Percentiles rank a stretch among this genome's conserved stretches.
Conservation (phyloP, 1,140 invertebrate genomes). For the Pseudomyrmex flavicornis region DNA sequence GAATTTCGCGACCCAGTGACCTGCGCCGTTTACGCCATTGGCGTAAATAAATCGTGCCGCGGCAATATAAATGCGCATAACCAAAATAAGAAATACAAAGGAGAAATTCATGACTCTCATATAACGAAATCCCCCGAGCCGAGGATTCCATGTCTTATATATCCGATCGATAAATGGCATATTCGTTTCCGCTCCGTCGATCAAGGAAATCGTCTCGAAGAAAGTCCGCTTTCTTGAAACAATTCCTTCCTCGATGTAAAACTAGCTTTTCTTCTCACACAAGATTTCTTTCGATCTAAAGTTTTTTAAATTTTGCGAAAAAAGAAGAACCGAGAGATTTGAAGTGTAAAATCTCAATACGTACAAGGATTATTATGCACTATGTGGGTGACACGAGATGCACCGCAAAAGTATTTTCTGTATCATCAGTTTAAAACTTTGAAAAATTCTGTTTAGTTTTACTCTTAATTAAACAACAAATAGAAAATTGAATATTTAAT, state of each 20-base stretch:
- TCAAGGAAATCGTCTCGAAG: conserved; percentile 30
- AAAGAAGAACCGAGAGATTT: background rate
- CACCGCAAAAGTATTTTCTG: background rate
- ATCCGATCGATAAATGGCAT: conserved; percentile 27
- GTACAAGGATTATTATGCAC: background rate
- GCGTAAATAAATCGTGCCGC: conserved; percentile 48
- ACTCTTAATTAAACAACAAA: too few species aligned
- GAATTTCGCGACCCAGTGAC: conserved; percentile 54
- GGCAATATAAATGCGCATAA: conserved; percentile 45
- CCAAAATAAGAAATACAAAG: conserved; percentile 38
- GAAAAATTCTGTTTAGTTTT: too few species aligned
- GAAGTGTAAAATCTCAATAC: conserved; percentile 5
- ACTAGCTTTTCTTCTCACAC: background rate
- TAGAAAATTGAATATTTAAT: too few species aligned
- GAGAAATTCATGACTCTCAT: conserved; percentile 40
- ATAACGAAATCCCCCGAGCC: background rate
- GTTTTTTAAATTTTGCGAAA: conserved; percentile 35
- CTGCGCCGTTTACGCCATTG: conserved; percentile 33
- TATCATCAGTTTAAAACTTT: too few species aligned
- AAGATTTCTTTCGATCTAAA: conserved; percentile 11
- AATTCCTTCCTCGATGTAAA: conserved; percentile 26
- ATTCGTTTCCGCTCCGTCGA: conserved; percentile 37
- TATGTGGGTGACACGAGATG: too few species aligned
- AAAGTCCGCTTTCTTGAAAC: conserved; percentile 25
- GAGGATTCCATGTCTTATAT: conserved; percentile 4